Evolutionary conservation across 2,888 invertebrate species (phyloP).

Genomic region (Apocheima hispidaria): DNA sequence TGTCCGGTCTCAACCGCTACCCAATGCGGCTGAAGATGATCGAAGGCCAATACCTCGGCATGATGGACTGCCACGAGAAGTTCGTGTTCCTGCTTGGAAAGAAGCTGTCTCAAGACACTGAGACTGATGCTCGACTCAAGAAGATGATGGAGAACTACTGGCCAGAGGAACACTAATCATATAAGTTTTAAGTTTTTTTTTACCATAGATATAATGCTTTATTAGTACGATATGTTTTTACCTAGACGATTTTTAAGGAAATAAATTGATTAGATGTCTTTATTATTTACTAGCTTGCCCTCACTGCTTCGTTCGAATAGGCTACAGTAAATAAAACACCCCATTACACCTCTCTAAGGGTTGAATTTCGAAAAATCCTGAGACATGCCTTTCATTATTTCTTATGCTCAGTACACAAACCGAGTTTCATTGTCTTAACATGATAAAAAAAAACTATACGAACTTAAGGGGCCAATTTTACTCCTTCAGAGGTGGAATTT

Average conservation of each 20-base stretch:
- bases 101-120: slow-evolving; percentile 60
- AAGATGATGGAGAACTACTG: slow-evolving; percentile 70
- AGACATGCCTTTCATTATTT: too few relatives aligned
- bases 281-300: too few relatives aligned
- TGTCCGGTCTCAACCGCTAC: slow-evolving; percentile 68
- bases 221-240: not conserved
- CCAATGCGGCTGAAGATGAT: slow-evolving; percentile 72
- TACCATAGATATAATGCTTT: not conserved
- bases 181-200: not conserved
- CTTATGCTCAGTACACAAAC: too few relatives aligned
- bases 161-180: slow-evolving; percentile 57
- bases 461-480: too few relatives aligned
- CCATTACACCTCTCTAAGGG: too few relatives aligned
- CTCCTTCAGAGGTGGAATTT: too few relatives aligned
- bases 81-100: slow-evolving; percentile 71
- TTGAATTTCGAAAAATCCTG: too few relatives aligned
- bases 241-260: not conserved
- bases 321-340: too few relatives aligned
- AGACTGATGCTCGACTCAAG: slow-evolving; percentile 63
- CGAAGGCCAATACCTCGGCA: slow-evolving; percentile 67
- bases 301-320: too few relatives aligned
- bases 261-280: not conserved
- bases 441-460: too few relatives aligned
- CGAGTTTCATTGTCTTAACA: too few relatives aligned
- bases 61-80: slow-evolving; percentile 78